Conservation (phyloP, 2,797 vertebrate species). For the Etheostoma perlongum region DNA sequence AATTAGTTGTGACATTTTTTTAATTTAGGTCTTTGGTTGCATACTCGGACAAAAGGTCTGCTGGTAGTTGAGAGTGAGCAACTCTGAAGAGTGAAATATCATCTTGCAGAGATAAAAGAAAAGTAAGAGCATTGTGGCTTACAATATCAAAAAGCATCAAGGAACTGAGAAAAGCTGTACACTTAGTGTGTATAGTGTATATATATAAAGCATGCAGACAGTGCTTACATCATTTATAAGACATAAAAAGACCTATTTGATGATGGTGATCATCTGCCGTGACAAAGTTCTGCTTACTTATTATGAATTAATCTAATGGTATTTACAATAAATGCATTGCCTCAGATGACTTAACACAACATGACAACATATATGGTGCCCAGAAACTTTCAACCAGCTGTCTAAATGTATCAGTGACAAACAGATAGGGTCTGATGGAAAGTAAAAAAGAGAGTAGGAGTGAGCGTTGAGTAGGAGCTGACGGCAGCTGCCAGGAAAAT, state of each 20-base stretch:
- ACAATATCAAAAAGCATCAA: too few relatives aligned
- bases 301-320: not conserved
- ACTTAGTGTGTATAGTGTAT: not conserved
- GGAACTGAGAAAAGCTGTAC: too few relatives aligned
- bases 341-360: conserved; percentile 38
- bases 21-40: too few relatives aligned
- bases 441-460: conserved; percentile 43
- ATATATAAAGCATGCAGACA: not conserved
- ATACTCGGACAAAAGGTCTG: not conserved
- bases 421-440: conserved; percentile 33
- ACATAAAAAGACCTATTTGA: conserved; percentile 1
- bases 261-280: not conserved
- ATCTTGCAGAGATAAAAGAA: not conserved
- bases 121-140: too few relatives aligned
- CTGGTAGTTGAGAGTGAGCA: not conserved
- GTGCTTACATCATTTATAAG: not conserved
- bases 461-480: conserved; percentile 48
- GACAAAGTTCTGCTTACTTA: not conserved
- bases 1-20: not conserved
- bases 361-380: not conserved
- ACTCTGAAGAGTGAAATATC: conserved; percentile 13
- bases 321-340: conserved; percentile 12
- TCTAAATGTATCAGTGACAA: conserved; percentile 44
- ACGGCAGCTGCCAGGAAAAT: conserved; percentile 78
- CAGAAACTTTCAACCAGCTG: conserved; percentile 37